Evolutionary conservation across 2,113 vertebrate genomes (phyloP).

Genomic region (Carassius carassius): DNA sequence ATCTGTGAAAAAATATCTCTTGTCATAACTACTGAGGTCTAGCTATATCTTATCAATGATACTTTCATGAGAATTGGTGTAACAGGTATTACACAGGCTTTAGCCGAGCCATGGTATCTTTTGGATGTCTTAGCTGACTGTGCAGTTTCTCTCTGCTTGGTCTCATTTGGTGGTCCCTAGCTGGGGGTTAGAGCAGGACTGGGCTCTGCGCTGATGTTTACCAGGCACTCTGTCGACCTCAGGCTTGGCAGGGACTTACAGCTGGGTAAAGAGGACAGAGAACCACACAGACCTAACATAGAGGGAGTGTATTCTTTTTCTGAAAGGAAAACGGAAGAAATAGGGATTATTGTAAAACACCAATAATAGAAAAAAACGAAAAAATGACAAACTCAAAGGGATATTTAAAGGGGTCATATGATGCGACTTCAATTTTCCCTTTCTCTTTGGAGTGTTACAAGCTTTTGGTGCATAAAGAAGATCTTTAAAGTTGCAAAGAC

Average conservation of each 20-base stretch:
- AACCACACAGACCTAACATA: slow-evolving; percentile 93
- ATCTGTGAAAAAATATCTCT: not conserved
- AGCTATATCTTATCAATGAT: slow-evolving; percentile 11
- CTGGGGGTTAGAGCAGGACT: slow-evolving; percentile 91
- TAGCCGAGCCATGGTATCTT: slow-evolving; percentile 33
- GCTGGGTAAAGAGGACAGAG: slow-evolving; percentile 92
- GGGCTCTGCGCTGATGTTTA: slow-evolving; percentile 92
- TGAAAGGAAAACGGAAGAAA: slow-evolving; percentile 58
- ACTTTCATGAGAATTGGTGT: not conserved
- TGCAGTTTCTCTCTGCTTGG: slow-evolving; percentile 24
- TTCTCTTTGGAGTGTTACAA: too few species aligned
- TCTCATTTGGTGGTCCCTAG: slow-evolving; percentile 74
- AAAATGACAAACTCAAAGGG: not conserved
- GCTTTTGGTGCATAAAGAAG: too few species aligned
- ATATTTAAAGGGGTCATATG: not conserved
- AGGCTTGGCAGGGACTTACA: slow-evolving; percentile 94
- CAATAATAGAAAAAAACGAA: not conserved
- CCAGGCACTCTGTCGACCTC: slow-evolving; percentile 97
- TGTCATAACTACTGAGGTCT: not conserved
- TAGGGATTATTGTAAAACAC: not conserved
- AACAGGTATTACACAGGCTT: not conserved
- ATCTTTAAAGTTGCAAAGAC: too few species aligned
- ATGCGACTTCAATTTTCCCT: too few species aligned
- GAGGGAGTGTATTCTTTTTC: slow-evolving; percentile 95
- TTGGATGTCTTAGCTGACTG: slow-evolving; percentile 45